Evolutionary conservation across 2,888 invertebrate species (phyloP), one percentile per base, ranked within the genome.

Genomic region (Dastarcus helophoroides): DNA sequence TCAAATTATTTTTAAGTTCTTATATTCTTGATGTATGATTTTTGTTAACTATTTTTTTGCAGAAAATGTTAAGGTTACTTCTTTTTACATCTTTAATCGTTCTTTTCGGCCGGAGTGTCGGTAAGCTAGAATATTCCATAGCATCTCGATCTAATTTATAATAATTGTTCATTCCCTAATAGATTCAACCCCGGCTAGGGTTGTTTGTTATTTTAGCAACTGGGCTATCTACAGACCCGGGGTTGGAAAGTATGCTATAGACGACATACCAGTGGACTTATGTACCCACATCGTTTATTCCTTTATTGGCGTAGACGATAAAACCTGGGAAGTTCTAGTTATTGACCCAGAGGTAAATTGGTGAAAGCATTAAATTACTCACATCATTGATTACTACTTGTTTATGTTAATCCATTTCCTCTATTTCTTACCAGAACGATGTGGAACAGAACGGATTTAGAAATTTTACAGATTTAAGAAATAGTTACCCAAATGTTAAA

Each of bases 281-380:
- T 90, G 89, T 55, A 89, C 89, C 0, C 89, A 90, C 56, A 58
- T 88, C 25, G 76, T 90, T 29, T 90, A 90, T 62, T 85, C 89
- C 2, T 90, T 90, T 61, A 79, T 88, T 42, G 89, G 89, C 1
- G 79, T 89, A 37, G 73, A 82, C 44, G 80, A 86, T 58, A 72
- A 73, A 16, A 73, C 71, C 8, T 80, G 81, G 73, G 75, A 79
- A 47, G 74, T 86, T 4, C 65, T 85, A 5, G 66, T 89, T 11
- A 76, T 89, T 27, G 88, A 89, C 56, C 79, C 79, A 3, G 84
- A 86, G 64, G 79, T 80, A 58, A 21, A 22, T 5, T 17, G 19
- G 8, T 4, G 21, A 29, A 5, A 23, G n/a, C 6, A n/a, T n/a
- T 29, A 22, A 6, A 9, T 29, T 26, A 2, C 5, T 12, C 13